A percentile compares a stretch with the other conserved stretches of the same genome.
Evolutionary conservation across 1,140 invertebrate species (phyloP).

Genomic region (Pogonus chalceus): DNA sequence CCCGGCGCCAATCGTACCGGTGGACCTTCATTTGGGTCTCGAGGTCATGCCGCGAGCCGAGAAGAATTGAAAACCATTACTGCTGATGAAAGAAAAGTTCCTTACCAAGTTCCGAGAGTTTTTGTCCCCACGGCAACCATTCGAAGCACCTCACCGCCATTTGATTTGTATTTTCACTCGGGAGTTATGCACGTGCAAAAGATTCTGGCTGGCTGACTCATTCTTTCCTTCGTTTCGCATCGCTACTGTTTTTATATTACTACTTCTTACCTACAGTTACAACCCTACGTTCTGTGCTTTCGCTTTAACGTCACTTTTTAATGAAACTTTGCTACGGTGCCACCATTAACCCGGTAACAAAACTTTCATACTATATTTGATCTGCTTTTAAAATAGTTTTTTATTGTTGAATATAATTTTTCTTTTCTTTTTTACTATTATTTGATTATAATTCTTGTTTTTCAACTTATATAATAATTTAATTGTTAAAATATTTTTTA

Average conservation of each 20-base stretch:
- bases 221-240: neutral
- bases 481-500: too few species aligned
- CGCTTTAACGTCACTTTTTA: neutral
- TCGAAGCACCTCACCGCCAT: slow-evolving; percentile 23
- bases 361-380: too few species aligned
- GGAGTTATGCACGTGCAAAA: neutral
- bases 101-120: slow-evolving; percentile 27
- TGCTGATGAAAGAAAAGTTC: slow-evolving; percentile 35
- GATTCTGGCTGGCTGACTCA: neutral
- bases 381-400: too few species aligned
- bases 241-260: slow-evolving; percentile 5
- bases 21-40: slow-evolving; percentile 21
- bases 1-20: neutral
- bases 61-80: slow-evolving; percentile 36
- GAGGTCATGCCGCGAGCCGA: slow-evolving; percentile 30
- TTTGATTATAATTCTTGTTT: too few species aligned
- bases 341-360: too few species aligned
- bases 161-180: slow-evolving; percentile 26
- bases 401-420: too few species aligned
- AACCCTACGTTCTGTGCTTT: neutral
- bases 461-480: too few species aligned
- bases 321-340: neutral
- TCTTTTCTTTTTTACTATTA: too few species aligned
- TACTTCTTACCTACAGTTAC: neutral
- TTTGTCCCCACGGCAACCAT: slow-evolving; percentile 23